Evolutionary conservation across 2,888 invertebrate genomes (phyloP).

Genomic region (Orchesella flavescens): DNA sequence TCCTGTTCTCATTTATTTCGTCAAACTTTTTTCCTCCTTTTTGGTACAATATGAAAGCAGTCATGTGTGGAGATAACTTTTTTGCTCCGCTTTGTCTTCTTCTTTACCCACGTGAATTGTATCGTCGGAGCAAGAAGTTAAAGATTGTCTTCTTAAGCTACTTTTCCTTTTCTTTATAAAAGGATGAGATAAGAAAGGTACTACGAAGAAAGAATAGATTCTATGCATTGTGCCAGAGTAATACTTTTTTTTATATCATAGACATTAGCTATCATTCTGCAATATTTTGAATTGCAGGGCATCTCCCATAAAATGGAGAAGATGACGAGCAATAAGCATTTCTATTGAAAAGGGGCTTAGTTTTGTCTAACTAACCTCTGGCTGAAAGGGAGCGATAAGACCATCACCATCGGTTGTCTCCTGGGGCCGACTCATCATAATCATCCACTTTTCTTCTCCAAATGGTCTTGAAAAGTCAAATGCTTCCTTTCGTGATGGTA

Average conservation of each 20-base stretch:
- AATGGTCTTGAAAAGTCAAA: constrained; percentile 80
- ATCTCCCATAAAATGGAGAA: neutral
- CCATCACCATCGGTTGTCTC: constrained; percentile 90
- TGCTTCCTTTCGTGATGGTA: constrained; percentile 78
- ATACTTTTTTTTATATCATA: neutral
- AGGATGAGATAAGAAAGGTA: neutral
- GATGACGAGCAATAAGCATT: neutral
- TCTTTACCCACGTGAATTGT: constrained; percentile 6
- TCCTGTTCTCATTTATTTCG: constrained; percentile 13
- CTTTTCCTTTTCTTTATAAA: neutral
- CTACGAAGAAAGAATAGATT: neutral
- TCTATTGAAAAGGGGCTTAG: too few species aligned
- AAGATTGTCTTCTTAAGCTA: neutral
- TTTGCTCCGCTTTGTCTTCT: neutral
- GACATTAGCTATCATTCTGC: neutral
- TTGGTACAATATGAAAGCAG: constrained; percentile 30
- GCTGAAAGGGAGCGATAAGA: constrained; percentile 86
- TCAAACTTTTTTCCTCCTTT: neutral
- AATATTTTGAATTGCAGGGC: too few species aligned
- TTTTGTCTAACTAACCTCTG: constrained; percentile 77
- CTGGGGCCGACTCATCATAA: constrained; percentile 85
- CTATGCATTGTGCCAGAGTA: neutral
- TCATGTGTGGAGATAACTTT: constrained; percentile 48
- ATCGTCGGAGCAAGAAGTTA: neutral
- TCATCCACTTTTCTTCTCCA: constrained; percentile 85